These are phyloP conservation scores for Rhynchotus rufescens DNA, from an alignment of 2,797 vertebrate genomes.

Conservation along the genomic window DNA sequence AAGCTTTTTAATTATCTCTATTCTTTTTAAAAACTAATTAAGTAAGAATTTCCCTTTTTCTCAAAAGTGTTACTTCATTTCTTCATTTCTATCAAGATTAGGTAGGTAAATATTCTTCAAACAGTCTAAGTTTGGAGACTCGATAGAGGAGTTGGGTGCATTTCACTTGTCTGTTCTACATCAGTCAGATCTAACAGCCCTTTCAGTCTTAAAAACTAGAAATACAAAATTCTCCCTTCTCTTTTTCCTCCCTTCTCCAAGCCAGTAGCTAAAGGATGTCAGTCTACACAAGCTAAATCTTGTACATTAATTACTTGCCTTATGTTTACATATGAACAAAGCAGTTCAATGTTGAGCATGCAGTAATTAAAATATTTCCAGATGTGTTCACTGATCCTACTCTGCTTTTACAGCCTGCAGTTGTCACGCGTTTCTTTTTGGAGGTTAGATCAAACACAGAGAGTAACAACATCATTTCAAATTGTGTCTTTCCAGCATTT, in stretches of 20 bases:
- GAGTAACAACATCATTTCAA: conserved; percentile 19
- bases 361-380: conserved; percentile 66
- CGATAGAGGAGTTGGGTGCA: neutral
- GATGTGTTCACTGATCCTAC: conserved; percentile 51
- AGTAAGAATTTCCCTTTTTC: neutral
- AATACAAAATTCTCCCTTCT: neutral
- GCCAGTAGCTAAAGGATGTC: conserved; percentile 42
- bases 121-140: neutral
- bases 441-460: neutral
- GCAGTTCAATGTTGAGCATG: conserved; percentile 27
- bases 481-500: neutral
- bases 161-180: neutral
- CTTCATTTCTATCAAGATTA: neutral
- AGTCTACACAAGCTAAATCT: conserved; percentile 8
- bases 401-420: conserved; percentile 59
- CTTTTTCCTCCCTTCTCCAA: neutral
- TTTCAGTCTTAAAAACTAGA: neutral
- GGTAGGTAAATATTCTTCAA: neutral
- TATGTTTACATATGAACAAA: conserved; percentile 48
- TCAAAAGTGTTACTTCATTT: neutral
- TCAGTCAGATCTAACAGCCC: neutral
- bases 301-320: conserved; percentile 44
- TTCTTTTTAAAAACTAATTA: neutral
- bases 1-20: neutral
- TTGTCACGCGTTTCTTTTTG: conserved; percentile 23